Evolutionary conservation across 1,140 invertebrate species (phyloP).

Genomic region (Lepidurus couesii): DNA sequence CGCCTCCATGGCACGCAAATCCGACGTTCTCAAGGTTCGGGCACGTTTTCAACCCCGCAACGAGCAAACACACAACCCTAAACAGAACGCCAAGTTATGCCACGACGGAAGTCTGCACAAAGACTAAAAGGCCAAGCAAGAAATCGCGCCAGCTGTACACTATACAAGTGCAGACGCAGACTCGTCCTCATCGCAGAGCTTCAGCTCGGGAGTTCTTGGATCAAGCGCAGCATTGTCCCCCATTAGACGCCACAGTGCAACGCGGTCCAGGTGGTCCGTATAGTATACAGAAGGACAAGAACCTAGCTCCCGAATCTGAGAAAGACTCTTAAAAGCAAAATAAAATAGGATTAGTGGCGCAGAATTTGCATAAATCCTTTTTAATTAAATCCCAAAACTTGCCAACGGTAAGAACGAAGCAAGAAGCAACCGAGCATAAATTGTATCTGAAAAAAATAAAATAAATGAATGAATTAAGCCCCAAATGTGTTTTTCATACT

Average conservation of each 20-base stretch:
- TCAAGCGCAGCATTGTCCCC: constrained; percentile 6
- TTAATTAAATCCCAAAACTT: background rate
- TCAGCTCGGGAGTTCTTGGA: background rate
- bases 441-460: background rate
- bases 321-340: background rate
- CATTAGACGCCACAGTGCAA: constrained; percentile 1
- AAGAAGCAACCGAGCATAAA: background rate
- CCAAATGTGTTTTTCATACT: background rate
- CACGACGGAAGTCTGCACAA: constrained; percentile 13
- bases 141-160: background rate
- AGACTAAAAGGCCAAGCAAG: background rate
- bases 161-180: constrained; percentile 12
- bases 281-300: background rate
- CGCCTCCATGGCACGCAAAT: background rate
- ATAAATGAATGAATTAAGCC: background rate
- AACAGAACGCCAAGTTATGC: background rate
- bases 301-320: background rate
- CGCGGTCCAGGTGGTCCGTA: background rate
- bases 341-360: background rate
- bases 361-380: background rate
- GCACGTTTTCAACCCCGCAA: background rate
- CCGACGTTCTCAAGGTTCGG: background rate
- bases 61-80: background rate
- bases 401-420: background rate
- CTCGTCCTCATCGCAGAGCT: background rate